A percentile compares a stretch with the other conserved stretches of the same genome.
Evolutionary conservation across 2,113 vertebrate species (phyloP).

Genomic region (Pteronura brasiliensis): DNA sequence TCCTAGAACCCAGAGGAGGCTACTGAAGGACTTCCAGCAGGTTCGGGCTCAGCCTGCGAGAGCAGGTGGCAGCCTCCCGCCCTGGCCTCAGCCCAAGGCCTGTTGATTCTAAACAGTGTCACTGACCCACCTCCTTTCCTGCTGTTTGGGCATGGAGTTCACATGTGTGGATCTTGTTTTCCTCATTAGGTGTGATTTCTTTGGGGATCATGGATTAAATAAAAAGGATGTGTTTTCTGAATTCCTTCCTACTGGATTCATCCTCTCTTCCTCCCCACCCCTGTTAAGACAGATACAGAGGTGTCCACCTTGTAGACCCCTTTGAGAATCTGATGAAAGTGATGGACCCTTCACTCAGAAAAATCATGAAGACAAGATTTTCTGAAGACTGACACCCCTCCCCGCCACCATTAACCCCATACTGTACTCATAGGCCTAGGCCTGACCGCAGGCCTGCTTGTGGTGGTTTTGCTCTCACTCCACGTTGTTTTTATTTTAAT

Average conservation of each 20-base stretch:
- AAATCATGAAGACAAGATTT: not conserved
- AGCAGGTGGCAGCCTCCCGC: fast-evolving
- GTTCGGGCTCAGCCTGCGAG: not conserved
- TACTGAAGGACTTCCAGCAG: not conserved
- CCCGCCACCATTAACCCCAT: not conserved
- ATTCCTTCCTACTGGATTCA: not conserved
- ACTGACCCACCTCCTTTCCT: not conserved
- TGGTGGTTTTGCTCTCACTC: not conserved
- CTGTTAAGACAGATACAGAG: not conserved
- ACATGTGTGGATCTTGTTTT: not conserved
- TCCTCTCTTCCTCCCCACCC: not conserved
- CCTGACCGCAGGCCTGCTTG: not conserved
- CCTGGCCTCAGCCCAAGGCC: not conserved
- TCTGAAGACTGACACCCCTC: not conserved
- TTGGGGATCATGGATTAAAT: not conserved
- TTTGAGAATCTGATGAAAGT: not conserved
- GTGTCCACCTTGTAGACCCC: not conserved
- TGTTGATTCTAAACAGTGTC: not conserved
- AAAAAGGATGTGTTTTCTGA: not conserved
- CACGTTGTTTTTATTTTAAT: not conserved
- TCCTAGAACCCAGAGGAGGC: not conserved
- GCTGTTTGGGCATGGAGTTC: not conserved
- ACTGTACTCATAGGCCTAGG: not conserved
- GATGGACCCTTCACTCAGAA: not conserved
- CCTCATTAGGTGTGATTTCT: not conserved